These are phyloP conservation scores for Tetramorium simillimum DNA, from an alignment of 1,140 invertebrate genomes.

Conservation along the genomic window DNA sequence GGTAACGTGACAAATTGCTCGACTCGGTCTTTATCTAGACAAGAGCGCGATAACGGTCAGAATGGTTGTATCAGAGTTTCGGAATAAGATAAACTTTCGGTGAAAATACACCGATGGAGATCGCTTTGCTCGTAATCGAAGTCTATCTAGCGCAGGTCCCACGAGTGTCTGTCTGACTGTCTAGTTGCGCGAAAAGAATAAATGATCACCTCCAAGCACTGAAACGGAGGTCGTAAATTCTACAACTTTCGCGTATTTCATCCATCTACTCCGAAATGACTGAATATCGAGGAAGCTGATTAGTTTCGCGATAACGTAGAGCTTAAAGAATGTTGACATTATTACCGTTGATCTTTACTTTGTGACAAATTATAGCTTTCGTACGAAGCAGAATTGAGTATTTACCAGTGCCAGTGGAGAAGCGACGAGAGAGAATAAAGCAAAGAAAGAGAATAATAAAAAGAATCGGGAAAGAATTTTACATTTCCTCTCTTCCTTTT, in stretches of 20 bases:
- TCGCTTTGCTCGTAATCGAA: slow-evolving; percentile 57
- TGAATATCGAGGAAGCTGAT: slow-evolving; percentile 12
- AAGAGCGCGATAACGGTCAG: slow-evolving; percentile 15
- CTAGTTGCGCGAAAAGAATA: slow-evolving; percentile 55
- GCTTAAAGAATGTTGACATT: background rate
- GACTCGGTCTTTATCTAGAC: background rate
- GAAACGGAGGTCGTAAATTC: slow-evolving; percentile 58
- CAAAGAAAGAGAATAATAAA: background rate
- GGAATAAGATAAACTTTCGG: slow-evolving; percentile 23
- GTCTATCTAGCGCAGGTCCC: slow-evolving; percentile 58
- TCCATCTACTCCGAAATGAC: background rate
- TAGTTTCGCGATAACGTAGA: slow-evolving; percentile 17
- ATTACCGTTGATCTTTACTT: background rate
- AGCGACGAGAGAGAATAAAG: background rate
- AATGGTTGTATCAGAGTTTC: slow-evolving; percentile 31
- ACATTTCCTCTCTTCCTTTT: background rate
- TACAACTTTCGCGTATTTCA: slow-evolving; percentile 40
- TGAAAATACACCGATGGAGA: slow-evolving; percentile 25
- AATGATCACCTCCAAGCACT: slow-evolving; percentile 28
- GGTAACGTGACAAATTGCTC: background rate
- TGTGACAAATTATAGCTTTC: background rate
- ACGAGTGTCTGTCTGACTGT: slow-evolving; percentile 34
- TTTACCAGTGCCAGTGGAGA: background rate
- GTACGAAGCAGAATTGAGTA: background rate
- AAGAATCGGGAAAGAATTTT: background rate